Evolutionary conservation across 2,113 vertebrate species (phyloP), one percentile per base, ranked within the genome.

Genomic region (Anas platyrhynchos): DNA sequence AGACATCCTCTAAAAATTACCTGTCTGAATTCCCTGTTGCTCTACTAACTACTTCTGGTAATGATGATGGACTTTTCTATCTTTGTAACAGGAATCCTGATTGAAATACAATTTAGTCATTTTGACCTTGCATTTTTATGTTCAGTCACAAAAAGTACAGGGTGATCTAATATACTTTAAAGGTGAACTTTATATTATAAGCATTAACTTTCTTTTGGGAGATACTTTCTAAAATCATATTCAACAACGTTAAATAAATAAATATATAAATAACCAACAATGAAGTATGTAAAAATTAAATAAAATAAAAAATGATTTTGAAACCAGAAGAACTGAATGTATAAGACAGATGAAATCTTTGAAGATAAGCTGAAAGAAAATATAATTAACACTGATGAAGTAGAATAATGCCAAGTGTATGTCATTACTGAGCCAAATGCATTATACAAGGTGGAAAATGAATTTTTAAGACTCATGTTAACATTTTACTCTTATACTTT

Each of bases 391-490:
- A 93, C 32, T 89, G 89, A 95, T 84, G 72, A 96, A 96, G 61
- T 7, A 62, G 31, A 54, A 55, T 59, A 75, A 55, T 89, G 90
- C 88, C 95, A 96, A 97, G 80, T 91, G 75, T 66, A 86, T 88
- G 92, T 93, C 52, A 66, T 89, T 94, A 96, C 84, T 91, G 68
- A 96, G 90, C 65, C 78, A 97, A 89, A 94, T 54, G 31, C 27
- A 71, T 95, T 93, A 88, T 55, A 71, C 38, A 73, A 94, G 79
- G 80, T 96, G 41, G 77, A 97, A 97, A 96, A 54, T 95, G 81
- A 96, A 94, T 80, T 90, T 97, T 83, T 73, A 81, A 97, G 82
- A 89, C 79, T 94, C 63, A 15, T 93, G 80, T 86, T 97, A 97
- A 85, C 86, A 94, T 96, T 97, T 92, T 58, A 62, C 21, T 95